phyloP scores from a whole-genome alignment of 1,140 invertebrate species.

The Platyscapa corneri region DNA sequence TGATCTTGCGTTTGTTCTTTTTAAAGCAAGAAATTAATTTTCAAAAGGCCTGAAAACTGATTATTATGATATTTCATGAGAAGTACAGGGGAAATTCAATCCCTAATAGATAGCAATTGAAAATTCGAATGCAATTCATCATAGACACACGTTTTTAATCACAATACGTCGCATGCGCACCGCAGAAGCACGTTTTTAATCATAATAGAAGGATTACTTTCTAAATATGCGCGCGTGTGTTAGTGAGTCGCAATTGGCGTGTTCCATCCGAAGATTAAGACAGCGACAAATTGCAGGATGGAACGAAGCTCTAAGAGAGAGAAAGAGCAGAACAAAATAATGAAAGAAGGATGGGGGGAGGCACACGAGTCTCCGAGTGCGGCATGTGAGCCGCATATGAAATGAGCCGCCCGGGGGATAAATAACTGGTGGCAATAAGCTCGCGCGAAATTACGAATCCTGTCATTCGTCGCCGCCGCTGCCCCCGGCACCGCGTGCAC shows the following conservation, averaged over 20 bases:
- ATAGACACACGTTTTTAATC: background rate
- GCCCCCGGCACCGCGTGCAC: conserved; percentile 1
- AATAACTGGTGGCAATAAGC: conserved; percentile 64
- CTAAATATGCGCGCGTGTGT: background rate
- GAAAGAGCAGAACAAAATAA: background rate
- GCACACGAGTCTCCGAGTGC: background rate
- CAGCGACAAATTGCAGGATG: background rate
- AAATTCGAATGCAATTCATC: background rate
- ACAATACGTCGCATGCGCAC: too few species aligned
- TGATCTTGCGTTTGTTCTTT: too few species aligned
- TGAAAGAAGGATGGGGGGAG: background rate
- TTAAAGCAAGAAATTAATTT: too few species aligned
- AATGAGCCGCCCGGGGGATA: conserved; percentile 59
- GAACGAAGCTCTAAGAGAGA: background rate
- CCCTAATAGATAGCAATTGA: background rate
- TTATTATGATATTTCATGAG: too few species aligned
- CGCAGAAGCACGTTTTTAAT: too few species aligned
- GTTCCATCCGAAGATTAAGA: background rate
- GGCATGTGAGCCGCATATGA: conserved; percentile 57
- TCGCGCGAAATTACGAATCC: conserved; percentile 61
- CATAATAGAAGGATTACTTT: background rate
- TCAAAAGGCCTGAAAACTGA: too few species aligned
- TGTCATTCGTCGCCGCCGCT: conserved; percentile 46
- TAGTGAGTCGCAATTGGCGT: background rate
- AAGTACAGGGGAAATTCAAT: background rate